Evolutionary conservation across 2,113 vertebrate species (phyloP).

Genomic region (Gulo gulo): DNA sequence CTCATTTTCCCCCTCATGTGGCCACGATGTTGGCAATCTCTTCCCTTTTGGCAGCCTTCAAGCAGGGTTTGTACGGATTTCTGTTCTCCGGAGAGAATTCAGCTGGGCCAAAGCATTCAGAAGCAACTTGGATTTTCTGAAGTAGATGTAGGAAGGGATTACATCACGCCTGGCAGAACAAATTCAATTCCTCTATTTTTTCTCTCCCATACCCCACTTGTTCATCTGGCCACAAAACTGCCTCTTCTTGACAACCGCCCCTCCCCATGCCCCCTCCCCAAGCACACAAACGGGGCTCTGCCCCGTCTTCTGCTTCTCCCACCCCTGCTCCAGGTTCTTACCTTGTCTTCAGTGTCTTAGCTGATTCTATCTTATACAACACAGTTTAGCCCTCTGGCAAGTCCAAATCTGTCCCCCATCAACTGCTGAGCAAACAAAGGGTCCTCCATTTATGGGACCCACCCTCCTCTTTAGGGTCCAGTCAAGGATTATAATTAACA

Average conservation of each 20-base stretch:
- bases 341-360: not conserved
- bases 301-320: not conserved
- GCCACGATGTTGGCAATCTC: not conserved
- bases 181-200: not conserved
- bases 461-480: not conserved
- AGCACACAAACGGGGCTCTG: not conserved
- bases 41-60: not conserved
- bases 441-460: not conserved
- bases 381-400: not conserved
- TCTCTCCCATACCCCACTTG: not conserved
- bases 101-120: not conserved
- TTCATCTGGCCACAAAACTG: not conserved
- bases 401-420: not conserved
- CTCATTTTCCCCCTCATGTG: not conserved
- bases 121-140: not conserved
- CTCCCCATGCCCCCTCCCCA: too few species aligned
- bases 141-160: not conserved
- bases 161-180: not conserved
- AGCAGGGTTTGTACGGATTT: not conserved
- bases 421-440: not conserved
- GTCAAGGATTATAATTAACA: not conserved
- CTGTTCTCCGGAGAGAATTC: not conserved
- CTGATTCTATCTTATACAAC: conserved; percentile 3
- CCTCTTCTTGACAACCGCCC: not conserved
- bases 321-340: not conserved